phyloP scores from a whole-genome alignment of 2,888 invertebrate genomes.

The Dexiosoma caninum region DNA sequence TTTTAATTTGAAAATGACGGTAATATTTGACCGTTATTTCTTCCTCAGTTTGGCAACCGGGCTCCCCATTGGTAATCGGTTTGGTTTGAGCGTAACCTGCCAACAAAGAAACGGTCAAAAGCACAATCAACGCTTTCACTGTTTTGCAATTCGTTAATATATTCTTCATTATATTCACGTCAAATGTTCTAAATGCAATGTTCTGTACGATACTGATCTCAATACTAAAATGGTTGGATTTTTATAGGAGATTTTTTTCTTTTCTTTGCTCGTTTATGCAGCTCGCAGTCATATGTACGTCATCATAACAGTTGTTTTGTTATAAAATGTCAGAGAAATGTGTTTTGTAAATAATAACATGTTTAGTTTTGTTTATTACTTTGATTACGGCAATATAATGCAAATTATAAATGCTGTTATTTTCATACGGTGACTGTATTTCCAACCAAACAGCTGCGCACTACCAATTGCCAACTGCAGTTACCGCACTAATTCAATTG shows the following conservation, averaged over 20 bases:
- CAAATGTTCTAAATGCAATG: background rate
- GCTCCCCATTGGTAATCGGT: constrained; percentile 31
- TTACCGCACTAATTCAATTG: background rate
- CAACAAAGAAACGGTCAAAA: background rate
- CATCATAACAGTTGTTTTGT: background rate
- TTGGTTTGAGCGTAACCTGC: background rate
- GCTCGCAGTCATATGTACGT: background rate
- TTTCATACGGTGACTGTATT: background rate
- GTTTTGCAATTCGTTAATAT: background rate
- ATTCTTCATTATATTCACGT: background rate
- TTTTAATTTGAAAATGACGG: constrained; percentile 44
- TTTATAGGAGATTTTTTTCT: constrained; percentile 18
- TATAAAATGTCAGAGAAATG: background rate
- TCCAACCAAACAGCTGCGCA: background rate
- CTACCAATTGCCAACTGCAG: background rate
- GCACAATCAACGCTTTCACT: background rate
- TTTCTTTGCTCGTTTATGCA: background rate
- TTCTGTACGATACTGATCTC: background rate
- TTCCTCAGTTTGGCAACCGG: constrained; percentile 50
- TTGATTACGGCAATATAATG: background rate
- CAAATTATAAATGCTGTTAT: too few relatives aligned
- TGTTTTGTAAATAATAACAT: background rate
- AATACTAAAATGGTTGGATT: background rate
- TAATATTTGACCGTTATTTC: constrained; percentile 43
- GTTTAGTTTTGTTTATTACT: background rate